A percentile compares a stretch with the other conserved stretches of the same genome.
Evolutionary conservation across 2,888 invertebrate species (phyloP).

Genomic region (Theodoxus fluviatilis): DNA sequence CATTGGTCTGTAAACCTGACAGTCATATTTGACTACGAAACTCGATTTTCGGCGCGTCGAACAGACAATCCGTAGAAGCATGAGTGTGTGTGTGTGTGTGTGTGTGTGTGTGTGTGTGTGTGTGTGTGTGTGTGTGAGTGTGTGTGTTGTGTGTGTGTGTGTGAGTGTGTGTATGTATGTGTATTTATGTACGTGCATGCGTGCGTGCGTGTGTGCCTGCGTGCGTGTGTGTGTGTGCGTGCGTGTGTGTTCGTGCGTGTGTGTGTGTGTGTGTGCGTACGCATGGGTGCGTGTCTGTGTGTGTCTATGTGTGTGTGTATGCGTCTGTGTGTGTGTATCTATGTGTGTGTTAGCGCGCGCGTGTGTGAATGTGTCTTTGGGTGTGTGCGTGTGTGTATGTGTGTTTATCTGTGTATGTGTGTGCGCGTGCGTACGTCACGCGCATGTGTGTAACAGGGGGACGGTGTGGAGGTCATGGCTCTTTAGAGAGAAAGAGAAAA

Average conservation of each 20-base stretch:
- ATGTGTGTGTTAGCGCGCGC: not conserved
- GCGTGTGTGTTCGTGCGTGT: not conserved
- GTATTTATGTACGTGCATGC: not conserved
- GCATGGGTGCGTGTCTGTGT: not conserved
- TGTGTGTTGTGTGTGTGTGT: not conserved
- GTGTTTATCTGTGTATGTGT: not conserved
- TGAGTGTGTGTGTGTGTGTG: constrained; percentile 1
- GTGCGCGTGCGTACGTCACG: not conserved
- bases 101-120: constrained; percentile 1
- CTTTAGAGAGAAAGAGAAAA: too few species aligned
- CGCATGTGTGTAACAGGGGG: too few species aligned
- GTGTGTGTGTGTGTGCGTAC: not conserved
- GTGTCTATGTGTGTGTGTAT: not conserved
- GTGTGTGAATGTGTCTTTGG: not conserved
- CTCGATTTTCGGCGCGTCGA: too few species aligned
- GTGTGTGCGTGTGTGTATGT: not conserved
- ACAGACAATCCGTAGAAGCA: not conserved
- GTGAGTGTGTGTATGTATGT: not conserved
- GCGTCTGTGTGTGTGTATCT: not conserved
- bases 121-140: constrained; percentile 9
- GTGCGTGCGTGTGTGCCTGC: not conserved
- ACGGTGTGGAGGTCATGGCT: too few species aligned
- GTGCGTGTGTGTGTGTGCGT: not conserved
- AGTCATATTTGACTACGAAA: too few species aligned
- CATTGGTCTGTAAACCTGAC: too few species aligned